These are phyloP conservation scores for Rhinophrynus dorsalis DNA, from an alignment of 2,797 vertebrate species.

Conservation along the genomic window DNA sequence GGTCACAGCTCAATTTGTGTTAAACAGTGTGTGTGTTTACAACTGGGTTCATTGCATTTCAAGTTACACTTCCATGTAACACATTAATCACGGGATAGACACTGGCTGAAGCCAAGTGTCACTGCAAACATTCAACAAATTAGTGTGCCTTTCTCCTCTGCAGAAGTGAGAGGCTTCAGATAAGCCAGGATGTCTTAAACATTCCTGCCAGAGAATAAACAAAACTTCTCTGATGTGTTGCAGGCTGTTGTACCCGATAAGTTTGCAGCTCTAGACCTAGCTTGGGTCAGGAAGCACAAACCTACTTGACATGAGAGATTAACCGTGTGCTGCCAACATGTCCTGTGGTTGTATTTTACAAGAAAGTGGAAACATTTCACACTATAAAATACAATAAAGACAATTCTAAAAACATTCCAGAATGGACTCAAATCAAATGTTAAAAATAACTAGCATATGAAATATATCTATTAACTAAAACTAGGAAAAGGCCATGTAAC, in stretches of 20 bases:
- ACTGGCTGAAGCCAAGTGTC: conserved; percentile 39
- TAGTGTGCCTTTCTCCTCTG: conserved; percentile 29
- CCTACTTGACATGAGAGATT: conserved; percentile 9
- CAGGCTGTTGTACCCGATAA: conserved; percentile 10
- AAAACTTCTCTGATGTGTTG: conserved; percentile 22
- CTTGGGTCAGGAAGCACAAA: conserved; percentile 28
- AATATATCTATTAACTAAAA: too few relatives aligned
- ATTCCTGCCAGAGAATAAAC: conserved; percentile 44
- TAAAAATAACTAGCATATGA: too few relatives aligned
- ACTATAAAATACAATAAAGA: too few relatives aligned
- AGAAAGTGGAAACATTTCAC: too few relatives aligned
- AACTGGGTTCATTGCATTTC: conserved; percentile 14
- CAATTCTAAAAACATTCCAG: too few relatives aligned
- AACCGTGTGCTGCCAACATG: background rate
- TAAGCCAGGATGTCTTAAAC: conserved; percentile 49
- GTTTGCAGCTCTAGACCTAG: background rate
- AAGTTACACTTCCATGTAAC: conserved; percentile 1
- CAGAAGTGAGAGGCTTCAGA: conserved; percentile 43
- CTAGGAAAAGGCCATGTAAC: too few relatives aligned
- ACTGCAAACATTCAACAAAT: conserved; percentile 40
- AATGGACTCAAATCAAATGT: too few relatives aligned
- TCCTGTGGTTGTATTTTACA: background rate
- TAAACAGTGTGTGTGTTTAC: conserved; percentile 44
- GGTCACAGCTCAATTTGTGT: conserved; percentile 7
- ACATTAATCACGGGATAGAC: conserved; percentile 29